Evolutionary conservation across 2,797 vertebrate species (phyloP).

Genomic region (Podarcis lilfordi): DNA sequence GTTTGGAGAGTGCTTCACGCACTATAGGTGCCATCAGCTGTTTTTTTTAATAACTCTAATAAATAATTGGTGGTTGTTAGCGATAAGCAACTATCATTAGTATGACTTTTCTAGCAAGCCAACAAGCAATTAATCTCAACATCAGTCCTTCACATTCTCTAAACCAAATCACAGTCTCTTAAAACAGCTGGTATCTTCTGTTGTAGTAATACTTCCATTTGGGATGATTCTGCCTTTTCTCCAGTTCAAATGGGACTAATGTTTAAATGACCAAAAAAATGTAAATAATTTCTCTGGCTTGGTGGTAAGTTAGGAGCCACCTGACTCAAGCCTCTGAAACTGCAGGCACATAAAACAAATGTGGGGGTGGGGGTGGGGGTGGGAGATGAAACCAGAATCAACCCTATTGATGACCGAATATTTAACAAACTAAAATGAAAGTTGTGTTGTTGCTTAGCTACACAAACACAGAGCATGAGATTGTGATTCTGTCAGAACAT

Average conservation of each 20-base stretch:
- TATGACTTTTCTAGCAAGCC: constrained; percentile 68
- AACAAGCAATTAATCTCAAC: constrained; percentile 72
- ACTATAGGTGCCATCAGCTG: constrained; percentile 41
- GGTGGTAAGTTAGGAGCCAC: constrained; percentile 58
- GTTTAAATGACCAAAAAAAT: constrained; percentile 39
- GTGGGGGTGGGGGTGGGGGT: background rate
- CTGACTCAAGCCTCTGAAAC: constrained; percentile 51
- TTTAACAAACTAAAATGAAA: constrained; percentile 46
- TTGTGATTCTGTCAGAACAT: constrained; percentile 53
- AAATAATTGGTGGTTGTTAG: constrained; percentile 71
- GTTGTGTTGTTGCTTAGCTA: constrained; percentile 57
- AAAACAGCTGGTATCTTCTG: constrained; percentile 64
- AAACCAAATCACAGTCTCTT: constrained; percentile 56
- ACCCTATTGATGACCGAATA: constrained; percentile 45
- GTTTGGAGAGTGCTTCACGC: constrained; percentile 53
- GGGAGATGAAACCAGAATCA: constrained; percentile 37
- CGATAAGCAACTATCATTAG: constrained; percentile 70
- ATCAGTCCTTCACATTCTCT: constrained; percentile 69
- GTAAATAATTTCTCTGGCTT: constrained; percentile 56
- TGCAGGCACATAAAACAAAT: constrained; percentile 38
- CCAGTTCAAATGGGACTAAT: constrained; percentile 45
- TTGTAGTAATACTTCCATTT: constrained; percentile 45
- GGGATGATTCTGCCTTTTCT: constrained; percentile 18
- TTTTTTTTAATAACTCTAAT: constrained; percentile 42
- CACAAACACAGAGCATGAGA: constrained; percentile 50